A percentile compares a stretch with the other conserved stretches of the same genome.
Conservation (phyloP, 2,888 invertebrate species). For the Platynereis dumerilii region DNA sequence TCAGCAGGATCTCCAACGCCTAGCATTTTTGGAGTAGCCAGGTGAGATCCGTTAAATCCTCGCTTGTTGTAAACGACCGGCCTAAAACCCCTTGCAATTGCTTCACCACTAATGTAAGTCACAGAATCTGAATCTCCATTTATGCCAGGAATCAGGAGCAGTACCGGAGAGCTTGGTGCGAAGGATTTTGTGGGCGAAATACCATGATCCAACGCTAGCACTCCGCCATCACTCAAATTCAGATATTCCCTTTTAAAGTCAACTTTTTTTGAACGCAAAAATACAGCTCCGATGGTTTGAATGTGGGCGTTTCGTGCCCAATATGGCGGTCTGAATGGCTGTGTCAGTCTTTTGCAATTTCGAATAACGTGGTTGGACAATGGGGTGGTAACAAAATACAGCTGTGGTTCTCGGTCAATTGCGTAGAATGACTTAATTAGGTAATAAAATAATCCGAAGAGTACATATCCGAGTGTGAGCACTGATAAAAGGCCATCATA, state of each 20-base stretch:
- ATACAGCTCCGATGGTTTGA: constrained; percentile 46
- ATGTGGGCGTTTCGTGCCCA: constrained; percentile 49
- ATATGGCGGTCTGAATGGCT: constrained; percentile 45
- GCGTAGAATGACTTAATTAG: not conserved
- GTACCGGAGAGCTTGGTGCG: constrained; percentile 40
- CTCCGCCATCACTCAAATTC: constrained; percentile 51
- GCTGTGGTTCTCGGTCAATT: not conserved
- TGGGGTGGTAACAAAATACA: not conserved
- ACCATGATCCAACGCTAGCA: constrained; percentile 55
- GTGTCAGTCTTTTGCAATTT: constrained; percentile 44
- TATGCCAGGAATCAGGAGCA: constrained; percentile 49
- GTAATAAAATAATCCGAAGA: no score
- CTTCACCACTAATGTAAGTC: constrained; percentile 41
- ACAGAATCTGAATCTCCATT: constrained; percentile 43
- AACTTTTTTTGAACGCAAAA: constrained; percentile 30
- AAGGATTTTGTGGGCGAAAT: constrained; percentile 25
- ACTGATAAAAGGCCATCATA: no score
- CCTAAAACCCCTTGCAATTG: constrained; percentile 45
- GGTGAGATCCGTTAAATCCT: constrained; percentile 46
- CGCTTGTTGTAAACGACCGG: constrained; percentile 53
- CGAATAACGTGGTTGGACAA: constrained; percentile 41
- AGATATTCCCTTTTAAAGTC: constrained; percentile 46
- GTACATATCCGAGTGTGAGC: no score
- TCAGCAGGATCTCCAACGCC: constrained; percentile 53
- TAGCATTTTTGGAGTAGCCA: constrained; percentile 51